Conservation (phyloP, 2,888 invertebrate species). For the Rhingia rostrata region DNA sequence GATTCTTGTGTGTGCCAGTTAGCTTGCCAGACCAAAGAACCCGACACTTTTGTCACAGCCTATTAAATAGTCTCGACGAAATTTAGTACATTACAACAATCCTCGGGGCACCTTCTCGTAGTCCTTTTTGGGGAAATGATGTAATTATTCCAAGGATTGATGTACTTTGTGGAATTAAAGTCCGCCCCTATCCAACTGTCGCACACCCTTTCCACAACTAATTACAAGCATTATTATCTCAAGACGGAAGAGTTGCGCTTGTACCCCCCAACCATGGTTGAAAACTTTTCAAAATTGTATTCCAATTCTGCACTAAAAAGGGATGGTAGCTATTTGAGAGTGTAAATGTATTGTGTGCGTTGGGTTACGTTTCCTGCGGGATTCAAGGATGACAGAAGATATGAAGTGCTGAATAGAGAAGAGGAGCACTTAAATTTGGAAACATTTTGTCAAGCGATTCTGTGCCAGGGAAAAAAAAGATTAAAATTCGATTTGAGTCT, state of each 20-base stretch:
- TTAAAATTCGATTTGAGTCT: not conserved
- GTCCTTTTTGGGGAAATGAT: constrained; percentile 21
- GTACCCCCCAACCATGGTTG: not conserved
- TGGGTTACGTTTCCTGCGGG: not conserved
- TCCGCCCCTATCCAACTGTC: constrained; percentile 9
- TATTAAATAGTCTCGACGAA: constrained; percentile 20
- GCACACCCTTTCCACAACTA: constrained; percentile 26
- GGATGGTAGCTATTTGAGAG: not conserved
- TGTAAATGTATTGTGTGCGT: not conserved
- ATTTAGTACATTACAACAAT: not conserved
- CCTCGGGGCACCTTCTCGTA: not conserved
- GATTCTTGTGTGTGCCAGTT: not conserved
- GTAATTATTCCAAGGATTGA: constrained; percentile 50
- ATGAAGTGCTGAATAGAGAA: not conserved
- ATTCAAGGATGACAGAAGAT: not conserved
- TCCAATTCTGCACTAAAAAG: not conserved
- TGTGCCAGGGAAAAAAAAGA: no score
- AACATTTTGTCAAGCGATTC: not conserved
- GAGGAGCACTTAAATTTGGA: not conserved
- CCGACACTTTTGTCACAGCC: constrained; percentile 17
- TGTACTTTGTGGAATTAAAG: constrained; percentile 31
- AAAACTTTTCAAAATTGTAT: constrained; percentile 16
- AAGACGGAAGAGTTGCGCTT: not conserved
- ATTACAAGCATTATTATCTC: constrained; percentile 36
- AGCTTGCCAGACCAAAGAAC: not conserved